Evolutionary conservation across 2,888 invertebrate species (phyloP).

Genomic region (Brachyptera putata): DNA sequence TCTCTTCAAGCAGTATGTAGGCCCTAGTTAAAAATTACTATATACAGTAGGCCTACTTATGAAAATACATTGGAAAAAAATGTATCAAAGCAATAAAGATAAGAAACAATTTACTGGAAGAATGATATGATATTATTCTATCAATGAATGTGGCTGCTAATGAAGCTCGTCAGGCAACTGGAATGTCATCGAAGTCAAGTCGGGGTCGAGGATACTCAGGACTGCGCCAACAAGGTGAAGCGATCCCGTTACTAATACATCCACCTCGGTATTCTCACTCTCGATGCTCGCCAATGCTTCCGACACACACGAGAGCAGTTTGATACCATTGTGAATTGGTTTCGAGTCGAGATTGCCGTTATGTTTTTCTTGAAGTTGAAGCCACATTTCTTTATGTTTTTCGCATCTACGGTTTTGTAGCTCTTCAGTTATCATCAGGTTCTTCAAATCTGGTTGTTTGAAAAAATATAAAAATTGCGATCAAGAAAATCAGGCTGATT

Average conservation of each 20-base stretch:
- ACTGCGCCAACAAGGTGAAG: constrained; percentile 77
- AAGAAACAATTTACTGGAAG: no score
- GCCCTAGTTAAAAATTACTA: no score
- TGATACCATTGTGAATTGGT: constrained; percentile 4
- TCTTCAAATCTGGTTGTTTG: constrained; percentile 60
- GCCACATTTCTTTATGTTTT: constrained; percentile 55
- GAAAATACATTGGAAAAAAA: no score
- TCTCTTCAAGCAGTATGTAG: no score
- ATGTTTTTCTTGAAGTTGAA: constrained; percentile 33
- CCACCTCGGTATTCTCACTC: constrained; percentile 41
- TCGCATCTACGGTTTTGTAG: constrained; percentile 56
- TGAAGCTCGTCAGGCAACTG: no score
- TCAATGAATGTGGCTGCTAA: no score
- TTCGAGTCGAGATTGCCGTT: neutral
- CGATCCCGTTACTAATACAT: constrained; percentile 77
- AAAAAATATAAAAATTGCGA: constrained; percentile 33
- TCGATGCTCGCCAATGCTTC: constrained; percentile 33
- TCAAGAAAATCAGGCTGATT: neutral
- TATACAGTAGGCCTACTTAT: no score
- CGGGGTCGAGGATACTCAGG: constrained; percentile 54
- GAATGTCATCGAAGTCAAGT: constrained; percentile 39
- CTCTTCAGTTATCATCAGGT: constrained; percentile 53
- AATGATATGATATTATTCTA: no score
- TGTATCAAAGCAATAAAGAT: no score
- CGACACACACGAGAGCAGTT: constrained; percentile 27